Percentiles rank a stretch among this genome's conserved stretches.
These are phyloP conservation scores for Nansenia antarctica DNA, from an alignment of 2,113 vertebrate genomes.

Conservation along the genomic window DNA sequence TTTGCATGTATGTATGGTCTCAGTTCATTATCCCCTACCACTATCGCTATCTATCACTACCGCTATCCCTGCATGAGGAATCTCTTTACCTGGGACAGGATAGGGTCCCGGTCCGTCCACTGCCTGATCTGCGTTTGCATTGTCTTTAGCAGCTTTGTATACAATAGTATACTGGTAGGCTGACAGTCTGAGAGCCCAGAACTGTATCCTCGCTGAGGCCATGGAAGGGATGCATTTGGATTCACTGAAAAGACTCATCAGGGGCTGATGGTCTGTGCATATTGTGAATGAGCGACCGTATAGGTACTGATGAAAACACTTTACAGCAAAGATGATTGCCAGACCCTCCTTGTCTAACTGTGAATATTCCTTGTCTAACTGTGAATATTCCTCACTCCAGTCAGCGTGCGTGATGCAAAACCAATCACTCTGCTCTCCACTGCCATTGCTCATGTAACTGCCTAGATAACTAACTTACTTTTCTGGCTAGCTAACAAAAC, in stretches of 20 bases:
- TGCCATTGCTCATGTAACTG: no score
- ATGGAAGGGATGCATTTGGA: constrained; percentile 10
- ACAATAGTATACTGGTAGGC: constrained; percentile 22
- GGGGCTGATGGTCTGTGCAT: constrained; percentile 16
- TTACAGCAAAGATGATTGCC: constrained; percentile 13
- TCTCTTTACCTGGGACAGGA: constrained; percentile 3
- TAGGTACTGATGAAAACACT: constrained; percentile 15
- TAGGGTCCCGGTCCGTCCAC: constrained; percentile 10
- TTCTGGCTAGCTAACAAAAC: no score
- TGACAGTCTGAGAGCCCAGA: constrained; percentile 20
- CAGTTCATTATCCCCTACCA: neutral
- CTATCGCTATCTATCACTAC: no score
- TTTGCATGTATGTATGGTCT: neutral
- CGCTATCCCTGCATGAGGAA: constrained; percentile 7
- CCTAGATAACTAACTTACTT: no score
- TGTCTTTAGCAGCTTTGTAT: constrained; percentile 20
- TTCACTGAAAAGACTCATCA: constrained; percentile 30
- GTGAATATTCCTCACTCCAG: neutral
- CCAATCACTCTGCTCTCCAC: no score
- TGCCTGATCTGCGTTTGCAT: constrained; percentile 11
- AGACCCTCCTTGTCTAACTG: constrained; percentile 36
- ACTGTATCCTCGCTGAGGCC: constrained; percentile 22
- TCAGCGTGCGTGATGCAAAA: constrained; percentile 14
- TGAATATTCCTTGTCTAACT: constrained; percentile 31
- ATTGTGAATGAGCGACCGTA: constrained; percentile 4